Conservation (phyloP, 2,797 vertebrate genomes). For the Anguilla obscura region DNA sequence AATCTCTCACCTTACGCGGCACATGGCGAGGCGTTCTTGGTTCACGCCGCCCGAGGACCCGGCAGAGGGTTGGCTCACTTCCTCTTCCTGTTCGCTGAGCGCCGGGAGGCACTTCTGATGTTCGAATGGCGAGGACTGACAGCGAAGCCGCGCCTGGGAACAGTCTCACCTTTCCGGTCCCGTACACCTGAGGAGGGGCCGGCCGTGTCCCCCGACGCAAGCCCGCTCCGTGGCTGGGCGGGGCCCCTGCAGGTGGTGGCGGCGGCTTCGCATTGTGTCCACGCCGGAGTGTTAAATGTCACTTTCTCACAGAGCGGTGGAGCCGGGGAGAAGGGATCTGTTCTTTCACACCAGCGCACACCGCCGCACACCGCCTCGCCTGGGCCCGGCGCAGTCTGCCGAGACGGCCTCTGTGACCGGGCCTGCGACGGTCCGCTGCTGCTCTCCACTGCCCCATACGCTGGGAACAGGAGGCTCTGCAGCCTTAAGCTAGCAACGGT, state of each 20-base stretch:
- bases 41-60: background rate
- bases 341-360: background rate
- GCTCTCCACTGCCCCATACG: background rate
- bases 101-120: background rate
- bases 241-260: background rate
- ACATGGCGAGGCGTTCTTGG: background rate
- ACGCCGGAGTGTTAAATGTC: conserved; percentile 59
- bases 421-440: background rate
- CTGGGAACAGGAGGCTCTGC: background rate
- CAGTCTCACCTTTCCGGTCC: conserved; percentile 38
- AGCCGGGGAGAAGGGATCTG: conserved; percentile 3
- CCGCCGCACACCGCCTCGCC: background rate
- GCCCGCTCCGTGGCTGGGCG: background rate
- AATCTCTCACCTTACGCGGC: background rate
- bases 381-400: background rate
- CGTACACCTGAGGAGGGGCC: conserved; percentile 50
- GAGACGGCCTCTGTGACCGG: background rate
- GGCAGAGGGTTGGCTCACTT: background rate
- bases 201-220: conserved; percentile 10
- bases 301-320: conserved; percentile 59
- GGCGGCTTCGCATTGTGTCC: conserved; percentile 34
- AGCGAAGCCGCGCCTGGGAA: conserved; percentile 11
- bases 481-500: background rate
- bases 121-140: conserved; percentile 19
- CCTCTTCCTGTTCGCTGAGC: background rate